Evolutionary conservation across 2,888 invertebrate genomes (phyloP).

Genomic region (Rotaria sp.): DNA sequence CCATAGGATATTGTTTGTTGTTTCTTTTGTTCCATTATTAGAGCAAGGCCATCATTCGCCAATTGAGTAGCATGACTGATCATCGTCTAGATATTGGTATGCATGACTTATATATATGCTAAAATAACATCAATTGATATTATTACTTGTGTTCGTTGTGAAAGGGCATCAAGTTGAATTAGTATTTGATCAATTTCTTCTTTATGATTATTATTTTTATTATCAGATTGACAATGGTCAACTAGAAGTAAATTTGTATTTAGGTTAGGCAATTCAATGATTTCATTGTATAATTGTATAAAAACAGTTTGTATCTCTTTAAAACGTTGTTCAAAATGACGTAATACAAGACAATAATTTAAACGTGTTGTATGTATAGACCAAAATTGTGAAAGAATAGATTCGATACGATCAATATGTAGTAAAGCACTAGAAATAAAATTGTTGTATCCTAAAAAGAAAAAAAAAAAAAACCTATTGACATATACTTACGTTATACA

Average conservation of each 20-base stretch:
- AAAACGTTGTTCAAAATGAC: constrained; percentile 89
- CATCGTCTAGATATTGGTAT: constrained; percentile 15
- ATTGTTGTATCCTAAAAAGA: not conserved
- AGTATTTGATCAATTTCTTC: not conserved
- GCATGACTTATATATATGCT: not conserved
- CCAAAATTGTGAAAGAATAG: constrained; percentile 89
- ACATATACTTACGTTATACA: not conserved
- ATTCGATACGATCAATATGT: constrained; percentile 85
- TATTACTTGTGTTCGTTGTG: constrained; percentile 4
- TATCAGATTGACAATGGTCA: not conserved
- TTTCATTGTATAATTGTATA: not conserved
- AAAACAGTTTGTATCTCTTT: constrained; percentile 60
- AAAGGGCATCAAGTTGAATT: constrained; percentile 1
- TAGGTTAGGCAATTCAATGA: not conserved
- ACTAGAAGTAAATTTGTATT: not conserved
- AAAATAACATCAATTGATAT: not conserved
- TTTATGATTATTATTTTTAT: not conserved
- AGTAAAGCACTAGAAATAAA: constrained; percentile 67
- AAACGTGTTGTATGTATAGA: constrained; percentile 74
- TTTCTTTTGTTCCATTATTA: not conserved
- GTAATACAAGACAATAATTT: constrained; percentile 77
- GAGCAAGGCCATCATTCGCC: constrained; percentile 21
- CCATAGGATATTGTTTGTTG: constrained; percentile 46
- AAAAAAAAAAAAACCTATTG: not conserved
- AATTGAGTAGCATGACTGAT: not conserved